Evolutionary conservation across 2,113 vertebrate species (phyloP), one percentile per base, ranked within the genome.

Genomic region (Gopherus evgoodei): DNA sequence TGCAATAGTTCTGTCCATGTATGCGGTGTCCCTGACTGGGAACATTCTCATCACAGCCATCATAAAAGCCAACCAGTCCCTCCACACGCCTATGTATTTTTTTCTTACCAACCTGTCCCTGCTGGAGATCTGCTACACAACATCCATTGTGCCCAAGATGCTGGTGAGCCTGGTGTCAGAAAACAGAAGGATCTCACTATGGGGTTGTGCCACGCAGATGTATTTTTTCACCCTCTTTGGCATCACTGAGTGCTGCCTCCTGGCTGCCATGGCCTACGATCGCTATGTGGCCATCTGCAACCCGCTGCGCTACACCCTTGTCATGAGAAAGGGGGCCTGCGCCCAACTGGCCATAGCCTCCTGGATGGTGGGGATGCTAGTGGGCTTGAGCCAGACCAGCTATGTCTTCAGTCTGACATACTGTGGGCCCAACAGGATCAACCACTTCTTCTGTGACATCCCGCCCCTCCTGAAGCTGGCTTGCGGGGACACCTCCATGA

Each of bases 11-110:
- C 82, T 96, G 52, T 49, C 91, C 4, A 21, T 95, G 65, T 97
- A 97, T 44, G 57, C 93, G 9, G 85, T 96, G 59, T 96, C 93
- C 0, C 72, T 97, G 85, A 44, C 79, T 1, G 93, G 94, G 38
- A 96, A 97, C 35, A 57, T 92, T 14, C 59, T 94, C 54, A 93
- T 95, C 78, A 31, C 91, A 4, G 52, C 91, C 52, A 89, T 94
- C 38, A 91, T 95, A 11, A 19, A 85, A 31, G 16, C 90, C 69
- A 84, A 95, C 53, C 89, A 56, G 44, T 85, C 88, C 62, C 97
- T 97, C 21, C 97, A 97, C 1, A 90, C 50, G 1, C 96, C 96
- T 31, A 97, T 97, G 96, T 97, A 96, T 82, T 93, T 97, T 82
- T 97, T 97, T 78, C 94, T 97, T 1, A 31, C 53, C 1, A 72